Conservation (phyloP, 2,113 vertebrate genomes). For the Limanda limanda region DNA sequence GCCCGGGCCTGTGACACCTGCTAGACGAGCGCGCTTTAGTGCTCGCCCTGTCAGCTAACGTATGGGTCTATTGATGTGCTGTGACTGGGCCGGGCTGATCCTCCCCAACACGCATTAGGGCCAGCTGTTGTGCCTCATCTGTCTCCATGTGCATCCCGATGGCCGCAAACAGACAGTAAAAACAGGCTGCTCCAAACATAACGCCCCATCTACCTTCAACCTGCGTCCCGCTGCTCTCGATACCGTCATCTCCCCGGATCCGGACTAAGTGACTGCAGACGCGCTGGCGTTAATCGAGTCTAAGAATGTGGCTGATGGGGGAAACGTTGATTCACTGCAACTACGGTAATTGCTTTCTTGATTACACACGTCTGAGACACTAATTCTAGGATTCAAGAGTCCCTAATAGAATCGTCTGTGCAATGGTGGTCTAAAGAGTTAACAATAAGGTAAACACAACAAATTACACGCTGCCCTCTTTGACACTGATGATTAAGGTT, state of each 20-base stretch:
- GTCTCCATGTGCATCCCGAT: constrained; percentile 62
- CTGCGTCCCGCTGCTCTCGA: constrained; percentile 47
- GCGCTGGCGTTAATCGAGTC: constrained; percentile 67
- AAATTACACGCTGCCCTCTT: constrained; percentile 51
- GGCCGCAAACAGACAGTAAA: constrained; percentile 62
- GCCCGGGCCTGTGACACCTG: constrained; percentile 67
- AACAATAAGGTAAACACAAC: constrained; percentile 49
- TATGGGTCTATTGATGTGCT: constrained; percentile 81
- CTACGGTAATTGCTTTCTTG: constrained; percentile 70
- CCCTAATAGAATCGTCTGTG: constrained; percentile 25
- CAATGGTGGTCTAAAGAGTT: constrained; percentile 23
- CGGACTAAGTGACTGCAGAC: constrained; percentile 62
- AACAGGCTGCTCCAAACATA: constrained; percentile 62
- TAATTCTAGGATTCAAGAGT: constrained; percentile 55
- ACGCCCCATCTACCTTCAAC: constrained; percentile 61
- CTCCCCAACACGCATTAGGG: constrained; percentile 74
- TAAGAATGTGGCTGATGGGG: constrained; percentile 52
- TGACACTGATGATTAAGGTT: constrained; percentile 68
- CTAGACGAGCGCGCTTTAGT: constrained; percentile 67
- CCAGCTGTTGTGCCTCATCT: constrained; percentile 75
- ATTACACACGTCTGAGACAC: constrained; percentile 66
- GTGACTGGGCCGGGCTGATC: constrained; percentile 77
- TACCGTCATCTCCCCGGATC: constrained; percentile 44
- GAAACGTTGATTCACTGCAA: constrained; percentile 66
- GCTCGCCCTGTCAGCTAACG: constrained; percentile 76